Conservation (phyloP, 2,797 vertebrate genomes). For the Cuniculus paca region DNA sequence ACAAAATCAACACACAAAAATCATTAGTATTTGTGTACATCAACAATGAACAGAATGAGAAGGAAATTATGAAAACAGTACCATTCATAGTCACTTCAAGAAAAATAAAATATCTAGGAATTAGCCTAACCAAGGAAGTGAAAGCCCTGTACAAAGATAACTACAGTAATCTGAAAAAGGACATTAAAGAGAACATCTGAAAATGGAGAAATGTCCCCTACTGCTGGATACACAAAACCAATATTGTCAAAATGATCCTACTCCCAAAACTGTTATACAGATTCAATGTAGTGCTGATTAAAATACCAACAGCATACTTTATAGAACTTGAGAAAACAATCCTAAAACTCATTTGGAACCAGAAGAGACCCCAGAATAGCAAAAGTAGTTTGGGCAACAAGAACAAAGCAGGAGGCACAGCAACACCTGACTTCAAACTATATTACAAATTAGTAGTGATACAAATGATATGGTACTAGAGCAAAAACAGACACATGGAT, state of each 20-base stretch:
- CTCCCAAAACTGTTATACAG: not conserved
- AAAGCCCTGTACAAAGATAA: not conserved
- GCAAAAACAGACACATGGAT: not conserved
- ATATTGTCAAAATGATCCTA: not conserved
- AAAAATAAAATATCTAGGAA: not conserved
- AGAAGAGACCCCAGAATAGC: not conserved
- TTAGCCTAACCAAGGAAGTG: not conserved
- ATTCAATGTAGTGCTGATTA: not conserved
- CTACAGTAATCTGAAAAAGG: not conserved
- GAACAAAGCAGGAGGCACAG: not conserved
- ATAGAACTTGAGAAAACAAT: not conserved
- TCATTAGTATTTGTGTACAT: not conserved
- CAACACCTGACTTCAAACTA: not conserved
- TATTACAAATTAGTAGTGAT: not conserved
- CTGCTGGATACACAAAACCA: not conserved
- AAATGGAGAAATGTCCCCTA: not conserved
- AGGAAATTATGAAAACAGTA: not conserved
- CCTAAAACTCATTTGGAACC: not conserved
- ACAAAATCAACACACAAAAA: not conserved
- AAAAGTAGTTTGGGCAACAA: not conserved
- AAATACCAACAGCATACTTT: not conserved
- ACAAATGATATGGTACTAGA: not conserved
- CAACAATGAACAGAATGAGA: not conserved
- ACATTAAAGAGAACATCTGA: not conserved
- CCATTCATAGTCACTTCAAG: not conserved